Evolutionary conservation across 2,797 vertebrate species (phyloP).

Genomic region (Tokudaia tokunoshimensis): DNA sequence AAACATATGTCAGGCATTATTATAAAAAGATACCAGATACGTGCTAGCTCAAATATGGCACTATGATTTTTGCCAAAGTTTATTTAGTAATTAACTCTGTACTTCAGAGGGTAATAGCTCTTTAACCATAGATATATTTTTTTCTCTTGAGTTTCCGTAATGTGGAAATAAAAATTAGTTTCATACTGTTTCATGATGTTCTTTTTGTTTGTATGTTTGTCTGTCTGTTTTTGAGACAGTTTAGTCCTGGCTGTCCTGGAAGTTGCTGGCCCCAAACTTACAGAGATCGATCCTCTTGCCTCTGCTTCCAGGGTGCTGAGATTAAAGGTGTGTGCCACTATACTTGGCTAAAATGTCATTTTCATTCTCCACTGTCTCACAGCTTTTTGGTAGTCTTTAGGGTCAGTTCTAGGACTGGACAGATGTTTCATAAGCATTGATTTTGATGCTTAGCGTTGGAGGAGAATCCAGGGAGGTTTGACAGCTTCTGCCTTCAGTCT

Average conservation of each 20-base stretch:
- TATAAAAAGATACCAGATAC: constrained; percentile 34
- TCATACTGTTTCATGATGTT: not conserved
- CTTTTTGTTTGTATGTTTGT: not conserved
- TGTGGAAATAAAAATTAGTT: not conserved
- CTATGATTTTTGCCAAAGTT: constrained; percentile 35
- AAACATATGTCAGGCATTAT: constrained; percentile 36
- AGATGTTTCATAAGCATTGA: constrained; percentile 6
- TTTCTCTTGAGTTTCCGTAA: constrained; percentile 8
- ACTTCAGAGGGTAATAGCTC: constrained; percentile 37
- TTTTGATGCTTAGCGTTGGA: not conserved
- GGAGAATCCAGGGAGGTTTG: not conserved
- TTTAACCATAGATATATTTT: not conserved
- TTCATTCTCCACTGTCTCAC: not conserved
- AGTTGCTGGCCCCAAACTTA: not conserved
- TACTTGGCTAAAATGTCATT: not conserved
- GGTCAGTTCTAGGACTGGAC: not conserved
- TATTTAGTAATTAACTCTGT: constrained; percentile 34
- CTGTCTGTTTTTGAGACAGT: not conserved
- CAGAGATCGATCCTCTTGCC: not conserved
- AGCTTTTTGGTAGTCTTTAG: not conserved
- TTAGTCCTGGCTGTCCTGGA: not conserved
- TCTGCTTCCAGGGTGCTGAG: not conserved
- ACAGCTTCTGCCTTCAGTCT: not conserved
- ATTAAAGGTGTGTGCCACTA: not conserved
- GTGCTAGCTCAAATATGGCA: not conserved